phyloP scores from a whole-genome alignment of 2,888 invertebrate genomes.

The Schrankia costaestrigalis region DNA sequence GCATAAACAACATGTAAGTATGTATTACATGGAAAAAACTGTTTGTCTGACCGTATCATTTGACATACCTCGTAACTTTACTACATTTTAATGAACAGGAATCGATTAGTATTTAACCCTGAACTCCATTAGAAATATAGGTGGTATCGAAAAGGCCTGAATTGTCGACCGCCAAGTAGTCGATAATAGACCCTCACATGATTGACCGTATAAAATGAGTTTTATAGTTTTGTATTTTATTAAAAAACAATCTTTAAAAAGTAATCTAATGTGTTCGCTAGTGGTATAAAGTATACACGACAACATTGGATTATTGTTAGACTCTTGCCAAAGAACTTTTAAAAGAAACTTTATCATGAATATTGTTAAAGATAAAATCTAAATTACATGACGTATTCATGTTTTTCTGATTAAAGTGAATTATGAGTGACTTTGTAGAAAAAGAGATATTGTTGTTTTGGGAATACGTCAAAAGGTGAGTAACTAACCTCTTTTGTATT shows the following conservation, averaged over 20 bases:
- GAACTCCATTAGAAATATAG: conserved; percentile 53
- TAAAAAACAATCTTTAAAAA: conserved; percentile 2
- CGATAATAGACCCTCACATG: conserved; percentile 38
- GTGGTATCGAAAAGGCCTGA: conserved; percentile 32
- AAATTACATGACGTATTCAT: conserved; percentile 18
- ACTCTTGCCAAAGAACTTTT: background rate
- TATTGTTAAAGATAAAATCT: conserved; percentile 16
- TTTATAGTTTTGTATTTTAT: conserved; percentile 15
- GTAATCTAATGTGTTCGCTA: background rate
- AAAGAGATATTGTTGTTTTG: conserved; percentile 69
- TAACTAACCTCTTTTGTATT: conserved; percentile 14
- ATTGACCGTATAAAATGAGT: conserved; percentile 35
- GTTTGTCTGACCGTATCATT: too few species aligned
- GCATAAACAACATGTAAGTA: too few species aligned
- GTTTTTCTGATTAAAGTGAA: conserved; percentile 22
- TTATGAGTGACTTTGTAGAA: conserved; percentile 55
- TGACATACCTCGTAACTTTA: conserved; percentile 18
- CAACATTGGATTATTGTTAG: too few species aligned
- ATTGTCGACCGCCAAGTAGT: conserved; percentile 45
- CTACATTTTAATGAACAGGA: conserved; percentile 41
- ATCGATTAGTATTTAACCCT: conserved; percentile 72
- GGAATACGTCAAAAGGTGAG: conserved; percentile 75
- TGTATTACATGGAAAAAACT: background rate
- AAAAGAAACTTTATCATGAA: conserved; percentile 9
- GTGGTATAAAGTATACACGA: background rate